These are phyloP conservation scores for Colistium nudipinnis DNA, from an alignment of 2,113 vertebrate genomes.

Conservation along the genomic window DNA sequence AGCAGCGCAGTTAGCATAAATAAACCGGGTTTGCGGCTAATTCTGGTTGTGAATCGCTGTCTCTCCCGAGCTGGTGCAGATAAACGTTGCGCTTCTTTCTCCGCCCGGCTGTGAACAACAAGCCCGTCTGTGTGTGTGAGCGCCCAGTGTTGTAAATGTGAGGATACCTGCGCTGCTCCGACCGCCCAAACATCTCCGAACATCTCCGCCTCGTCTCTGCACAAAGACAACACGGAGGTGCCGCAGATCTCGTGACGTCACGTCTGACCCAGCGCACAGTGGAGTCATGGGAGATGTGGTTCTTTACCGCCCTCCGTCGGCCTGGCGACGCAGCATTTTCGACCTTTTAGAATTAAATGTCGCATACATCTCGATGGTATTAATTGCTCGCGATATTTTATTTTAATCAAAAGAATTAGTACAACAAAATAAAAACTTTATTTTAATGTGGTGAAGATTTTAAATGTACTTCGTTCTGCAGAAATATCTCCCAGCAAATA, in stretches of 20 bases:
- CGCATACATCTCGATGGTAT: too few relatives aligned
- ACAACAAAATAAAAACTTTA: too few relatives aligned
- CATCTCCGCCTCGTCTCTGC: slow-evolving; percentile 57
- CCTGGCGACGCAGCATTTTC: too few relatives aligned
- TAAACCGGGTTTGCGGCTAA: slow-evolving; percentile 16
- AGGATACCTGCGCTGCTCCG: slow-evolving; percentile 46
- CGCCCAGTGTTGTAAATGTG: slow-evolving; percentile 15
- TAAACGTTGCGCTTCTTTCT: background rate
- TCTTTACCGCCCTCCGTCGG: slow-evolving; percentile 1
- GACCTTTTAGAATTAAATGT: too few relatives aligned
- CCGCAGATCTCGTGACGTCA: slow-evolving; percentile 68
- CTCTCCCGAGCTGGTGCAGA: background rate
- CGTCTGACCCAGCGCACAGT: background rate
- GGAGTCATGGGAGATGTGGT: slow-evolving; percentile 67
- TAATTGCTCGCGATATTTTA: too few relatives aligned
- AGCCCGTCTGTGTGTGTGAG: background rate
- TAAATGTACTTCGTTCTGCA: background rate
- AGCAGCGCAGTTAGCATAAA: slow-evolving; percentile 52
- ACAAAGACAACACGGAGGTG: slow-evolving; percentile 64
- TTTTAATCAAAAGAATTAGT: too few relatives aligned
- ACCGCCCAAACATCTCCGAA: slow-evolving; percentile 59
- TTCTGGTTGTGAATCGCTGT: background rate
- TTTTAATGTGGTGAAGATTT: too few relatives aligned
- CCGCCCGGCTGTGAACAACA: background rate
- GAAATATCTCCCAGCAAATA: background rate